A percentile compares a stretch with the other conserved stretches of the same genome.
phyloP scores from a whole-genome alignment of 2,113 vertebrate species.

The Balaenoptera acutorostrata region DNA sequence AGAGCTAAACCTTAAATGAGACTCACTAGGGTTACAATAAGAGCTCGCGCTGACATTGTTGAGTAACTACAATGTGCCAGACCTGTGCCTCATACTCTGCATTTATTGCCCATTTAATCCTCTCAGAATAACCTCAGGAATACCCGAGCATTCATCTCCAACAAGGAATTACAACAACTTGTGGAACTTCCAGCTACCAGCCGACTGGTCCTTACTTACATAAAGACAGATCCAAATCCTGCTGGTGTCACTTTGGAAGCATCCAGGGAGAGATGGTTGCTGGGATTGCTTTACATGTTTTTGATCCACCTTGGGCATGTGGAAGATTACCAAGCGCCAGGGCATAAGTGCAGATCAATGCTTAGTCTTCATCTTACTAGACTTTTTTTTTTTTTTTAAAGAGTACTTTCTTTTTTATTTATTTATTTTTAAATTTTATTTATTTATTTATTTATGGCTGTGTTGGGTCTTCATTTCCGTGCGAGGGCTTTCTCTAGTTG shows the following conservation, averaged over 20 bases:
- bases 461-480: too few species aligned
- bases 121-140: background rate
- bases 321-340: background rate
- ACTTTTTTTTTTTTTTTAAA: background rate
- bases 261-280: background rate
- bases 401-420: too few species aligned
- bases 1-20: constrained; percentile 5
- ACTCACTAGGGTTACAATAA: background rate
- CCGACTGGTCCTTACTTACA: background rate
- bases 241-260: background rate
- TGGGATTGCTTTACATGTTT: background rate
- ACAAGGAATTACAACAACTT: background rate
- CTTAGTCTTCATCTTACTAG: background rate
- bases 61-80: background rate
- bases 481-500: too few species aligned
- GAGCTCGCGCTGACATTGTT: background rate
- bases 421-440: too few species aligned
- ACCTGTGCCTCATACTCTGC: background rate
- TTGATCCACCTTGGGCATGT: background rate
- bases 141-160: background rate
- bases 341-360: background rate
- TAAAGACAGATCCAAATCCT: background rate
- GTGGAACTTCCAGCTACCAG: background rate
- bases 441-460: too few species aligned
- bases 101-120: background rate